Percentiles rank a stretch among this genome's conserved stretches.
These are phyloP conservation scores for Triplophysa rosa DNA, from an alignment of 2,113 vertebrate genomes.

Conservation along the genomic window DNA sequence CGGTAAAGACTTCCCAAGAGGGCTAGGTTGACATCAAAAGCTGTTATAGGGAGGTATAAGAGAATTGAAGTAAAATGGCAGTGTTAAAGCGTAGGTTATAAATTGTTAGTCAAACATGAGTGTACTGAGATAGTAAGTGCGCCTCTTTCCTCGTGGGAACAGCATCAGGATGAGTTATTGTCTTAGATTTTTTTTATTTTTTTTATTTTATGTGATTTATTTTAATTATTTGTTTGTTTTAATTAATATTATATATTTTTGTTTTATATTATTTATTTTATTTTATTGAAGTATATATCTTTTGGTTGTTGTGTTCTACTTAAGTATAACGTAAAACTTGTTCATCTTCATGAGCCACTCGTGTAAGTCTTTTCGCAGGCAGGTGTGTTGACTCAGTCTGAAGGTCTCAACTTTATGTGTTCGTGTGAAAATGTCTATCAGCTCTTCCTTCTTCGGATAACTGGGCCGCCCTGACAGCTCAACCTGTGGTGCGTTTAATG, in stretches of 20 bases:
- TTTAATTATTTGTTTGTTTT: no score
- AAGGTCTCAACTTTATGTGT: constrained; percentile 32
- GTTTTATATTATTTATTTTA: no score
- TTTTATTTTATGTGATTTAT: no score
- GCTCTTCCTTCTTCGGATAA: constrained; percentile 46
- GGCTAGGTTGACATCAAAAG: neutral
- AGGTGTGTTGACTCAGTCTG: constrained; percentile 11
- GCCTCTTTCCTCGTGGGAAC: neutral
- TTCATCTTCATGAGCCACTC: no score
- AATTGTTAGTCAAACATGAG: no score
- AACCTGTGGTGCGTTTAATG: constrained; percentile 50
- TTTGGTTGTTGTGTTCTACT: no score
- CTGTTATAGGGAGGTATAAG: neutral
- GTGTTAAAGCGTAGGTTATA: neutral
- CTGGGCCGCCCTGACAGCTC: constrained; percentile 63
- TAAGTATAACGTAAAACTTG: no score
- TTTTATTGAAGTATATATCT: no score
- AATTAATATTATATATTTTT: no score
- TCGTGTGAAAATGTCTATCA: constrained; percentile 51
- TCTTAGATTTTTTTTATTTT: no score
- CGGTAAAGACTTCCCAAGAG: constrained; percentile 14
- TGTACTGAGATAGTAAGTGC: neutral
- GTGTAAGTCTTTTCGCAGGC: neutral
- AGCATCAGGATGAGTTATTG: neutral
- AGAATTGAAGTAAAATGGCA: neutral